Base-by-base conservation (phyloP, 1,140 invertebrate species). In the Lasaia peninsularis region DNA sequence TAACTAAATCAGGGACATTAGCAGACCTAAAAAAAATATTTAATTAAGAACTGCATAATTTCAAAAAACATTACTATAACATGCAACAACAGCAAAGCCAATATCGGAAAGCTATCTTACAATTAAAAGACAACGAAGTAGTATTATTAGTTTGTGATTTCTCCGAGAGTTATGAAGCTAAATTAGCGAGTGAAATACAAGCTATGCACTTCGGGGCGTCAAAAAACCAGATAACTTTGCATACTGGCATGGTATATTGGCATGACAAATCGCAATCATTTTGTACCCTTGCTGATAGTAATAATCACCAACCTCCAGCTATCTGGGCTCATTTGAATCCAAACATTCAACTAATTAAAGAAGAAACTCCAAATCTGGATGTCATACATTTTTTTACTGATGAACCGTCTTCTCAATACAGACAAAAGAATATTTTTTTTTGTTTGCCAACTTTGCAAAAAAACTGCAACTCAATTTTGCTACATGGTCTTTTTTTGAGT, bases 271-370 rank as follows among this genome's bases (percentile, higher is more conserved):
- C n/a, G 8, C 49, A 51, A 31, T 51, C 49, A 9, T 51, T 51
- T 28, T 51, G 49, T 12, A 8, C 49, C 7, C 31, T 51, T 14
- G 10, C 49, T 2, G 49, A 51, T n/a, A 51, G 12, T 51, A 51
- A 51, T 12, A 11, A 10, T 8, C 24, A 51, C 12, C 21, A 51
- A 14, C 49, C 49, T 28, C 4, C 10, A 28, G 49, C 49, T 14
- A 51, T 51, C 8, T 51, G 24, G 49, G 49, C 49, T 31, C 49
- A 51, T 28, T 21, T 51, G 8, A 7, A 31, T 5, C 49, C 49
- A 10, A 11, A 31, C 12, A 51, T 51, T n/a, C 1, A 31, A 6
- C n/a, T n/a, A 5, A 14, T 12, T 1, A 37, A 12, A 37, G 12
- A n/a, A n/a, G 7, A 12, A 37, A 37, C 34, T 34, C 34, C 34